Percentiles rank a stretch among this genome's conserved stretches.
Conservation (phyloP, 2,113 vertebrate genomes). For the Lathamus discolor region DNA sequence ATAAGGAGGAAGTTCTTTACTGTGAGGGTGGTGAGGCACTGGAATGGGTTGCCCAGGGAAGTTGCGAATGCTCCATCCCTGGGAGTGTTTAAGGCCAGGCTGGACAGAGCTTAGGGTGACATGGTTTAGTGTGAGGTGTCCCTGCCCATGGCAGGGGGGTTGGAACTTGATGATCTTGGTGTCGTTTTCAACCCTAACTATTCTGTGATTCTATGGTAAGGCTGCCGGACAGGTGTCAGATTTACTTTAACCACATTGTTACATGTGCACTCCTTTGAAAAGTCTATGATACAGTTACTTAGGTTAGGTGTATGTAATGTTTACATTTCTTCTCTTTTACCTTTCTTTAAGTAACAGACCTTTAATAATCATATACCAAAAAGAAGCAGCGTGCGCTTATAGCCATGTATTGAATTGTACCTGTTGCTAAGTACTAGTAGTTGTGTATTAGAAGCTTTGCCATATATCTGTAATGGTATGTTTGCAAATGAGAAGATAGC, state of each 20-base stretch:
- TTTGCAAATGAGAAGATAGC: not conserved
- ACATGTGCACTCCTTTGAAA: fast-evolving
- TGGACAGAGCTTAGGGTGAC: no score
- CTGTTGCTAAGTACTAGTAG: not conserved
- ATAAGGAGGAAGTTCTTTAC: no score
- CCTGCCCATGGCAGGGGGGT: no score
- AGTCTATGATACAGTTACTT: not conserved
- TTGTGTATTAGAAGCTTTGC: not conserved
- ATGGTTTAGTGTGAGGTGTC: no score
- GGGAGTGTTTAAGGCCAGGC: no score
- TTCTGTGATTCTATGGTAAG: not conserved
- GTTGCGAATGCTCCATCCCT: no score
- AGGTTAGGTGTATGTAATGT: not conserved
- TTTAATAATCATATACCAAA: not conserved
- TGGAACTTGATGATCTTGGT: not conserved
- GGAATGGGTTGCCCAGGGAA: no score
- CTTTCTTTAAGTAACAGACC: not conserved
- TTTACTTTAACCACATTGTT: not conserved
- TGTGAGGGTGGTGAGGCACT: no score
- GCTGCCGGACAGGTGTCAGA: not conserved
- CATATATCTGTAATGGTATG: not conserved
- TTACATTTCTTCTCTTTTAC: not conserved
- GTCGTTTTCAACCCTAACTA: not conserved
- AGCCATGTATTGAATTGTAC: not conserved
- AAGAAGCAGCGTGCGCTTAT: not conserved